Base-by-base conservation (phyloP, 35 echinoderm and acorn worm species). In the Apostichopus californicus region DNA sequence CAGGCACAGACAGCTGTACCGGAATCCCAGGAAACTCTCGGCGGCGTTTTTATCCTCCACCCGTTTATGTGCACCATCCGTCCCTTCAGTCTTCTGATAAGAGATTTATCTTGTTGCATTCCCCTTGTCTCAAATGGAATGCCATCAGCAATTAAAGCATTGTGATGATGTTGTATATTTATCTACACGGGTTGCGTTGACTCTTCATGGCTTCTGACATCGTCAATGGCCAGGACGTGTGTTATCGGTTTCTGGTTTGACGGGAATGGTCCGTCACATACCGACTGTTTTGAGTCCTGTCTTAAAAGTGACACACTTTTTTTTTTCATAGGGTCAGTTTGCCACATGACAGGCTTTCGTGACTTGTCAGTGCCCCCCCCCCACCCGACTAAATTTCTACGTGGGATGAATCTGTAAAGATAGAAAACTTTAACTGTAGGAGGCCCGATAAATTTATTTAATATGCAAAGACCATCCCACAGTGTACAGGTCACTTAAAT, bases 91-190 rank as follows among this genome's bases (percentile, higher is more conserved):
- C 71, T 85, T 2, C 81, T 85, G 81, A 85, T 58, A 25, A 23
- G 81, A 85, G 57, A 85, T 85, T 85, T 85, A 85, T 85, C 81
- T 85, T n/a, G 81, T 85, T 18, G 17, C 81, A 85, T 85, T 85
- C 81, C 81, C 81, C 81, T 55, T 85, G 81, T 85, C 81, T 59
- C 22, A 59, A 85, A 85, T 85, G 81, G 81, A 56, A 85, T 85
- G 81, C 81, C 34, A 59, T 85, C 12, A 18, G 81, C 81, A 85
- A 85, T 85, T 85, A 85, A 85, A 58, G 81, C 81, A 21, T 59
- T 55, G 52, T 46, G 58, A 12, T 85, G 81, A 85, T 85, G 81
- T 85, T 85, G 81, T 56, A 25, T 85, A 59, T 85, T 18, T 75
- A 85, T 21, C 14, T 58, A 85, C 55, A 58, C 55, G 14, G 58